Conservation (phyloP, 2,888 invertebrate species). For the Timema cristinae region DNA sequence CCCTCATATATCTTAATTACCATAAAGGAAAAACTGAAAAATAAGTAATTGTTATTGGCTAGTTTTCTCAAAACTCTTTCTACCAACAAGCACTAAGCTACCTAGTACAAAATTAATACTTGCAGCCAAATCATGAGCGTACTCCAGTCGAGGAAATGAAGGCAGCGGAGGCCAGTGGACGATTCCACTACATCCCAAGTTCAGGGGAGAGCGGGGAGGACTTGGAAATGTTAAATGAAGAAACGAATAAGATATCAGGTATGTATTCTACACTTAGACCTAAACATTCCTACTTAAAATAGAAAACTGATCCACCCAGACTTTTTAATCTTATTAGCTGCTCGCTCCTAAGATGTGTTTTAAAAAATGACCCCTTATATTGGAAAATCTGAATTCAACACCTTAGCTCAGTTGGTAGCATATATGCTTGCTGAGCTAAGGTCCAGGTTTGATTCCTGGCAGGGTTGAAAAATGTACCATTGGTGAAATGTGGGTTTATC, state of each 20-base stretch:
- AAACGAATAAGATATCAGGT: neutral
- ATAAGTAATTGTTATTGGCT: neutral
- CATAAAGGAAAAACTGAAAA: neutral
- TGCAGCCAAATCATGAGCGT: constrained; percentile 60
- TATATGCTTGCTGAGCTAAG: too few relatives aligned
- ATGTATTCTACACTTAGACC: too few relatives aligned
- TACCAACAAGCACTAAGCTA: neutral
- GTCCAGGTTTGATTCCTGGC: too few relatives aligned
- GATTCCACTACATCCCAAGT: constrained; percentile 44
- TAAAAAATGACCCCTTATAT: too few relatives aligned
- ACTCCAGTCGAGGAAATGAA: constrained; percentile 68
- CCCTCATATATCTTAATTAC: neutral
- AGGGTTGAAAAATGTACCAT: too few relatives aligned
- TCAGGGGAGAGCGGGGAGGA: constrained; percentile 25
- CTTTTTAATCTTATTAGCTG: too few relatives aligned
- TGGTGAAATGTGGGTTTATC: too few relatives aligned
- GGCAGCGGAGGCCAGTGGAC: constrained; percentile 53
- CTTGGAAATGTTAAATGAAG: constrained; percentile 1
- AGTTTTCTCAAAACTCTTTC: neutral
- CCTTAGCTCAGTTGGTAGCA: too few relatives aligned
- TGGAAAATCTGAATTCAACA: too few relatives aligned
- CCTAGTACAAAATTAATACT: neutral
- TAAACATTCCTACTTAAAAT: too few relatives aligned
- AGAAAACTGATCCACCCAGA: too few relatives aligned
- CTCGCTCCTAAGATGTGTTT: too few relatives aligned